Conservation (phyloP, 2,888 invertebrate species). For the Saturnia pavonia region DNA sequence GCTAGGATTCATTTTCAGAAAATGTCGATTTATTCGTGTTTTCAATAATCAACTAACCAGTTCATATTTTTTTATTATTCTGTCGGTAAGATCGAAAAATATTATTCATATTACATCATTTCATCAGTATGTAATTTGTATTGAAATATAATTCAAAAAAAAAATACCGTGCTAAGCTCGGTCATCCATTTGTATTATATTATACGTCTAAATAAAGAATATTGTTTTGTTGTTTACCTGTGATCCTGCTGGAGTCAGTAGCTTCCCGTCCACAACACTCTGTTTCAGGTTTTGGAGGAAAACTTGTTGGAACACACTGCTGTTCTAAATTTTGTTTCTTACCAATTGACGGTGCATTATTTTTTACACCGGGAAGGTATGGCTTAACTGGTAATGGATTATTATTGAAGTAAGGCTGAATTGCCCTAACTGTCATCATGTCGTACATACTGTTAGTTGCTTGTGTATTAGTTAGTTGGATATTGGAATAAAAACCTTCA, state of each 20-base stretch:
- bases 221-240: slow-evolving; percentile 48
- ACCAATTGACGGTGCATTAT: not conserved
- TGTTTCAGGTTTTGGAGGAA: slow-evolving; percentile 56
- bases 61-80: no score
- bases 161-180: no score
- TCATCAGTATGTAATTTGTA: no score
- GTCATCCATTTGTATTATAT: no score
- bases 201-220: slow-evolving; percentile 17
- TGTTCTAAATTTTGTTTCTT: slow-evolving; percentile 26
- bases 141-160: no score
- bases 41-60: no score
- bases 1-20: no score
- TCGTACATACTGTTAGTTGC: slow-evolving; percentile 1
- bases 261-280: slow-evolving; percentile 68
- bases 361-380: not conserved
- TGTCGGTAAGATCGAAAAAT: no score
- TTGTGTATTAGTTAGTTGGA: not conserved
- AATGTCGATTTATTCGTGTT: no score
- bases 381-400: not conserved
- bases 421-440: slow-evolving; percentile 22
- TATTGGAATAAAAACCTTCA: not conserved
- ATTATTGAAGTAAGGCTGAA: not conserved
- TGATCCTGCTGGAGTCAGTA: slow-evolving; percentile 54
- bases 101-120: no score
- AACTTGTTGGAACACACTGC: slow-evolving; percentile 55